These are phyloP conservation scores for Gastrophryne carolinensis DNA, from an alignment of 2,797 vertebrate genomes.

Conservation along the genomic window DNA sequence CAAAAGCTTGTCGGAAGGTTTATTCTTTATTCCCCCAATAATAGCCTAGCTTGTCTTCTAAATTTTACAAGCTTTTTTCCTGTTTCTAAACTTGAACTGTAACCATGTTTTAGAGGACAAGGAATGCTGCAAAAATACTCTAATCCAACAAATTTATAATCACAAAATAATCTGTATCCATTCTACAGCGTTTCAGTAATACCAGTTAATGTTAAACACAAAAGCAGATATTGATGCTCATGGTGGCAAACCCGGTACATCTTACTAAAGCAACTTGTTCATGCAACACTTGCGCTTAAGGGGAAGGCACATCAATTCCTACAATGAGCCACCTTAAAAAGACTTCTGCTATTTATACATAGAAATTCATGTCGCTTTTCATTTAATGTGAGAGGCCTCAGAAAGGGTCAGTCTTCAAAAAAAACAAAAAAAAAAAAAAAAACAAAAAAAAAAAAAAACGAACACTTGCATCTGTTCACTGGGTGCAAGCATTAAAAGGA, in stretches of 20 bases:
- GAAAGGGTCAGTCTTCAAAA: constrained; percentile 78
- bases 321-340: constrained; percentile 84
- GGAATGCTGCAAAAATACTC: constrained; percentile 96
- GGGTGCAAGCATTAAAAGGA: constrained; percentile 79
- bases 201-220: constrained; percentile 83
- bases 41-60: constrained; percentile 91
- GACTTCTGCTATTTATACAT: constrained; percentile 70
- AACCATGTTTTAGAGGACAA: constrained; percentile 97
- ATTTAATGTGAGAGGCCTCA: constrained; percentile 73
- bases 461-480: constrained; percentile 75
- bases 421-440: constrained; percentile 57
- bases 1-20: constrained; percentile 70
- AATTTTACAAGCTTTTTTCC: constrained; percentile 83
- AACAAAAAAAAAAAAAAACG: constrained; percentile 56
- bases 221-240: constrained; percentile 79
- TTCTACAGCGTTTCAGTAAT: constrained; percentile 94
- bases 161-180: constrained; percentile 93
- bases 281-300: constrained; percentile 88
- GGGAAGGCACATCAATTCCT: constrained; percentile 84
- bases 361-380: constrained; percentile 70
- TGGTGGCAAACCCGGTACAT: constrained; percentile 81
- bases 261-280: constrained; percentile 86
- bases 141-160: constrained; percentile 96
- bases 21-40: constrained; percentile 98
- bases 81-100: constrained; percentile 84